Evolutionary conservation across 2,113 vertebrate genomes (phyloP), one percentile per base, ranked within the genome.

Genomic region (Nymphicus hollandicus): DNA sequence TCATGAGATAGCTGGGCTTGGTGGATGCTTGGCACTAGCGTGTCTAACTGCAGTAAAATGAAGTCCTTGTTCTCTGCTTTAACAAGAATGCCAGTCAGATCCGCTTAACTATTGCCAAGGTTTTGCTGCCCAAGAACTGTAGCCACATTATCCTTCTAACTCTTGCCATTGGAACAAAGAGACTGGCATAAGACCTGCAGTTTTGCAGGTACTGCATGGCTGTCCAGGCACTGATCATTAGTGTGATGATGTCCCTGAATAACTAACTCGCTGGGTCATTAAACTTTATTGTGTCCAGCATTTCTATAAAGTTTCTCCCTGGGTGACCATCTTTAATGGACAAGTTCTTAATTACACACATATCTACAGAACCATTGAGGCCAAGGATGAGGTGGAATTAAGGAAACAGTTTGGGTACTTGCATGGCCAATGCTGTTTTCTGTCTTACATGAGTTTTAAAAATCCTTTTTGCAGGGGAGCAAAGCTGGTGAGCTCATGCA

Each of bases 201-300:
- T 71, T 81, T 13, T 81, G 55, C 35, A 35, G 84, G 58, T 50
- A 18, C 46, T 3, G 4, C 0, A 0, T 25, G 44, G 49, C 72
- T 88, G 33, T 43, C 17, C 47, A 46, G 72, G 18, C 46, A 11
- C 33, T 31, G 37, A 31, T 70, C 43, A 0, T 68, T 29, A 46
- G 19, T 27, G 23, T 81, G 61, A 33, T 0, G 1, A 0, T 61
- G 56, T 50, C 56, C 18, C 39, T 49, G 39, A 65, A 52, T 80
- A 70, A 81, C 74, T 43, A 50, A 4, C 41, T 56, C 8, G 12
- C 84, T 60, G 71, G 53, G 35, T 76, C 52, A n/a, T 88, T 94
- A 69, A 89, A 71, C 56, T 85, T 78, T 27, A 77, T 61, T 52
- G 73, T 65, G 71, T 55, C 66, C 49, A 44, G 22, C 0, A 0